phyloP scores from a whole-genome alignment of 2,113 vertebrate genomes.

The Lota lota region DNA sequence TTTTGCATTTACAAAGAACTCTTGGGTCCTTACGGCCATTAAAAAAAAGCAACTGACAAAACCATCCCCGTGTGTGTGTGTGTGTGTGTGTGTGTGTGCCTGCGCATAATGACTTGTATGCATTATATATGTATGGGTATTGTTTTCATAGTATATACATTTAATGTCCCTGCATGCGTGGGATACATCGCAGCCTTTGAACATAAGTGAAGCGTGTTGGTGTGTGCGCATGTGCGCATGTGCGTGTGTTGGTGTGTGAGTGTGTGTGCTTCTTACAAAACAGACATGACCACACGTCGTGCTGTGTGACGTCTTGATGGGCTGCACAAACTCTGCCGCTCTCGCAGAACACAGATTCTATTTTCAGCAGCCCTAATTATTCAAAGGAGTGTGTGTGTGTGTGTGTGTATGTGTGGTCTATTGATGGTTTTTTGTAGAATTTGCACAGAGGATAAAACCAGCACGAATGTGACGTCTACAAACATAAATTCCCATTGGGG shows the following conservation, averaged over 20 bases:
- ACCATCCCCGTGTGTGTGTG: not conserved
- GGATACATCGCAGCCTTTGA: too few species aligned
- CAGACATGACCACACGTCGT: constrained; percentile 31
- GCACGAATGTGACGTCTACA: too few species aligned
- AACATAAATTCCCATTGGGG: too few species aligned
- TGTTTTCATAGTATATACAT: too few species aligned
- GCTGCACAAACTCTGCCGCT: constrained; percentile 31
- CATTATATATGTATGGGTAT: not conserved
- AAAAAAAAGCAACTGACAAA: too few species aligned
- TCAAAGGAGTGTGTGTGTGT: constrained; percentile 20
- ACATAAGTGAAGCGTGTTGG: not conserved
- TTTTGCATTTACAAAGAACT: too few species aligned
- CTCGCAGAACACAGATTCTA: constrained; percentile 31
- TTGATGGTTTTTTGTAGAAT: too few species aligned
- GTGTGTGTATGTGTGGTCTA: not conserved
- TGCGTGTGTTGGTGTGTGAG: not conserved
- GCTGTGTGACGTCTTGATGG: constrained; percentile 27
- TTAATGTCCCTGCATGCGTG: too few species aligned
- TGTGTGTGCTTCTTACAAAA: constrained; percentile 7
- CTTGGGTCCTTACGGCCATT: too few species aligned
- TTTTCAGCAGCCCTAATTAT: constrained; percentile 59
- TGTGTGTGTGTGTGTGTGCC: not conserved
- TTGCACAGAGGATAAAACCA: too few species aligned
- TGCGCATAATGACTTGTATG: not conserved
- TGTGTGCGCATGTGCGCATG: not conserved